phyloP scores from a whole-genome alignment of 53 echinoderm and acorn worm species.

The Paelopatides confundens region DNA sequence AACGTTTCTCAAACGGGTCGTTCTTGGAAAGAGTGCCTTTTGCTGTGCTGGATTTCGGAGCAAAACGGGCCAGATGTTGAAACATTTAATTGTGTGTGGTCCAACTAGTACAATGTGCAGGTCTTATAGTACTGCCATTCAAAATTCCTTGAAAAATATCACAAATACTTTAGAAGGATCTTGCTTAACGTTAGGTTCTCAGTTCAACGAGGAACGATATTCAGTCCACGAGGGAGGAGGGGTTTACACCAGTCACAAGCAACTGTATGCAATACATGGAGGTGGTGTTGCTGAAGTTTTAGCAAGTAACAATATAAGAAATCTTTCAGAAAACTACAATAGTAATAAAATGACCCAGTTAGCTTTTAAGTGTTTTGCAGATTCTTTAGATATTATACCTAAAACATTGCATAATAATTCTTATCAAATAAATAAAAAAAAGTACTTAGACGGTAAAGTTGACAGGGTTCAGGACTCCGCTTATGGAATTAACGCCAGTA shows the following conservation, averaged over 20 bases:
- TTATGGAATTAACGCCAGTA: neutral
- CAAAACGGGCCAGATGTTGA: neutral
- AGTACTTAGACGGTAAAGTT: neutral
- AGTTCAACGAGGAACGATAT: neutral
- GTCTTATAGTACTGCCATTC: slow-evolving; percentile 3
- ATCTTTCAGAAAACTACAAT: neutral
- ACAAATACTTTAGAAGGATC: neutral
- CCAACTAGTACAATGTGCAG: neutral
- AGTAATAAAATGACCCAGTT: neutral
- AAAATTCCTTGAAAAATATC: neutral
- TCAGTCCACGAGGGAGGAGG: neutral
- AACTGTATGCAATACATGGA: neutral
- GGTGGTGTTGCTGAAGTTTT: neutral
- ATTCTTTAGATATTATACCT: slow-evolving; percentile 6
- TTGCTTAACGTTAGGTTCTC: neutral
- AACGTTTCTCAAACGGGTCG: neutral
- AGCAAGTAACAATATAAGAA: neutral
- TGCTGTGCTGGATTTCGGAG: neutral
- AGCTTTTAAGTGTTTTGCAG: slow-evolving; percentile 23
- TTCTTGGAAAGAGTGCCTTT: neutral
- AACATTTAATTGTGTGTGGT: slow-evolving; percentile 20
- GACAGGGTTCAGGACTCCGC: neutral
- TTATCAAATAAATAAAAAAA: neutral
- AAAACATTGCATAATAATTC: slow-evolving; percentile 10
- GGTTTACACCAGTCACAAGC: neutral